Base-by-base conservation (phyloP, 2,797 vertebrate genomes). In the Amniataba percoides region DNA sequence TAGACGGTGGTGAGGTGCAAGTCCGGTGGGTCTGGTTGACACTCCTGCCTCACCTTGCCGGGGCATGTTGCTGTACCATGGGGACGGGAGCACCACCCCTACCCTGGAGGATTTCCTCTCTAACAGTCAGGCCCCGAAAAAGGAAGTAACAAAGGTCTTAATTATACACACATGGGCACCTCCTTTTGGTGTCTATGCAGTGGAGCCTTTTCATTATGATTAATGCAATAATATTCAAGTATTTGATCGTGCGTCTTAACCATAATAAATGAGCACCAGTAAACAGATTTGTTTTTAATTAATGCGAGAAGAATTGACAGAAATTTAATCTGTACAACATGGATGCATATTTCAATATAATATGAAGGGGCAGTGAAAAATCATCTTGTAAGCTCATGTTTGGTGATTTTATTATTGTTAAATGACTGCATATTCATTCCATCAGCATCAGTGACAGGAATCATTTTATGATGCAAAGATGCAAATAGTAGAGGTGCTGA, bases 61-160 rank as follows among this genome's bases (percentile, higher is more conserved):
- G 68, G 78, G 58, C 88, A 78, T 53, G 89, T 87, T 9, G 46
- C 56, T 40, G 60, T 62, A 8, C 58, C 12, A 12, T 84, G 67
- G 67, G 78, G 69, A 74, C 69, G 67, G 53, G 78, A 74, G 39
- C 39, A 74, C 61, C 85, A 60, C 21, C 70, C 82, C 64, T 80
- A 66, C 80, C 88, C 88, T 81, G 48, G 60, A 90, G 88, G 88
- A 84, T 74, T 88, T 91, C 83, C 81, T 86, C 56, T 78, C 56
- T 64, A 62, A 81, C 60, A 63, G 71, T 62, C 31, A 59, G 43
- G 46, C 55, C 39, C 34, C 40, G 59, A 16, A 43, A 43, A 60
- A 71, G 53, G 78, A 88, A 82, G 75, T 27, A 25, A 65, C 68
- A 40, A 51, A 72, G 45, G 25, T 64, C 27, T 63, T 72, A 71